Percentiles rank a stretch among this genome's conserved stretches.
phyloP scores from a whole-genome alignment of 2,113 vertebrate genomes.

The Chloropsis cyanopogon region DNA sequence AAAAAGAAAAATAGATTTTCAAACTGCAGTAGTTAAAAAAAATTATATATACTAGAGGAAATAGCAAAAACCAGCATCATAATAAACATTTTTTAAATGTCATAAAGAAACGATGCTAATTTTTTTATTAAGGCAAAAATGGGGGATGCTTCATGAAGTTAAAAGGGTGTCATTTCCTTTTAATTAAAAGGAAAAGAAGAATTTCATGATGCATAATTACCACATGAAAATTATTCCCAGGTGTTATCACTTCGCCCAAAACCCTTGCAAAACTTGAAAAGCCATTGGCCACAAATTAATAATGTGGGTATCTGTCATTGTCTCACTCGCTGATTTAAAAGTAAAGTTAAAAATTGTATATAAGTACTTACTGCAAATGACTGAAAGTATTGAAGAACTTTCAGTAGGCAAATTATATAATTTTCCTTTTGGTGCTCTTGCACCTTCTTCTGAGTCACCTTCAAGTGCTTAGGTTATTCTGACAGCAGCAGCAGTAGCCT shows the following conservation, averaged over 20 bases:
- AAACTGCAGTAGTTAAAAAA: background rate
- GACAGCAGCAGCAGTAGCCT: background rate
- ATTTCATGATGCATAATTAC: background rate
- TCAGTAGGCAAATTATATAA: background rate
- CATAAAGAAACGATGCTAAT: background rate
- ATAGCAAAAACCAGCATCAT: background rate
- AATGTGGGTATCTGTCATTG: background rate
- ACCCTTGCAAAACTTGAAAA: background rate
- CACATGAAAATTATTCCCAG: background rate
- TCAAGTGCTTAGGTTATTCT: conserved; percentile 25
- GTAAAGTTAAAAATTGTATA: background rate
- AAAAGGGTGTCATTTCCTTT: background rate
- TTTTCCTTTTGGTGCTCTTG: background rate
- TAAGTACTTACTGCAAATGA: background rate
- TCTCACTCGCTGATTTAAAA: background rate
- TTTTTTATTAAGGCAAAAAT: background rate
- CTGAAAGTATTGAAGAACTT: background rate
- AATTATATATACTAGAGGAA: background rate
- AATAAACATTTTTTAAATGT: background rate
- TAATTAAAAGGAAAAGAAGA: background rate
- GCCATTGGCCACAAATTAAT: background rate
- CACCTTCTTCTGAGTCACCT: conserved; percentile 16
- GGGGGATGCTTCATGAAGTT: background rate
- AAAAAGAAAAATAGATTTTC: background rate
- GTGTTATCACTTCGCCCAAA: conserved; percentile 12